Evolutionary conservation across 2,888 invertebrate genomes (phyloP), one percentile per base, ranked within the genome.

Genomic region (Galerucella nymphaeae): DNA sequence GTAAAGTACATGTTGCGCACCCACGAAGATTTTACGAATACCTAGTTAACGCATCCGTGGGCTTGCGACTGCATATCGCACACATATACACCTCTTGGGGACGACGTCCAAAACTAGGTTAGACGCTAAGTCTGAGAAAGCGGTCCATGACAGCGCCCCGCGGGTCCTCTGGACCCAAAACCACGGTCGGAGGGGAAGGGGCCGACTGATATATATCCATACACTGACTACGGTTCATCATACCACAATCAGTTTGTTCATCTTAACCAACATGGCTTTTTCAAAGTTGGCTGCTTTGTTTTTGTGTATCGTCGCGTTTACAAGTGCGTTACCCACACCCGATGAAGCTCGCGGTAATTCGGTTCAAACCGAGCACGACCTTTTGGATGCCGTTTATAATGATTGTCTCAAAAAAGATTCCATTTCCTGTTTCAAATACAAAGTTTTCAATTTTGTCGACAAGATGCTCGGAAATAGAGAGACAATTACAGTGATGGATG

Each of bases 321-420:
- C 88, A 83, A 91, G 92, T 80, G 89, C 92, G 80, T 93, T 94
- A 82, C 91, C 93, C 64, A 91, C 81, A 75, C 63, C 55, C 48
- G 90, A 92, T 73, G 88, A 88, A 75, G 87, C 89, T 62, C 84
- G 87, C 71, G 85, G 85, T 67, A 91, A 91, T 84, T 87, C 90
- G 78, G 88, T 91, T 78, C 91, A 92, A 81, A 89, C 90, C 66
- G 93, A 93, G 81, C 94, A 93, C 84, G 95, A 95, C 81, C 90
- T 94, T 74, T 91, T 95, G 88, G 92, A 93, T 82, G 89, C 92
- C 82, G 92, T 92, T 84, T 93, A 93, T 85, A 89, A 89, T 81
- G 95, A 95, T 82, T 95, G 95, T 84, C 87, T 94, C 76, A 90
- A 92, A 82, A 95, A 95, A 86, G 95, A 95, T 84, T 94, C 95